Percentiles rank a stretch among this genome's conserved stretches.
Evolutionary conservation across 2,113 vertebrate genomes (phyloP).

Genomic region (Rhagologus leucostigma): DNA sequence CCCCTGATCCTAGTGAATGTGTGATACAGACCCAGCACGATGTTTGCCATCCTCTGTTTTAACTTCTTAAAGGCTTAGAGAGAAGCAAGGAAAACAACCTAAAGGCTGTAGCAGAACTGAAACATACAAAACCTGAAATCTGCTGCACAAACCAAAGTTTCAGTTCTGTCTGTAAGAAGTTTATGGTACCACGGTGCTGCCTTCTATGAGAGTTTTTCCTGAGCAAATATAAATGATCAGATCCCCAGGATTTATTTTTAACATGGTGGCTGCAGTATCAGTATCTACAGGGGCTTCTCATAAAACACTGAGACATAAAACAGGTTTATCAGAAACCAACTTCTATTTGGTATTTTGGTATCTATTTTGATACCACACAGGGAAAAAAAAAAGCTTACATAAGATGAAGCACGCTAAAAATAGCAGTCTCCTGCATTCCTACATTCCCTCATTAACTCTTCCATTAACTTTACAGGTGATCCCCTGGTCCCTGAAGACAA

Average conservation of each 20-base stretch:
- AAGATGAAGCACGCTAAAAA: constrained; percentile 54
- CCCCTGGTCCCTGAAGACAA: background rate
- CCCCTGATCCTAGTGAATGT: background rate
- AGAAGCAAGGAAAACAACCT: background rate
- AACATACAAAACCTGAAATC: background rate
- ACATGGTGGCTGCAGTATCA: background rate
- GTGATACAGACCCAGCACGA: background rate
- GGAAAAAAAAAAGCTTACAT: constrained; percentile 42
- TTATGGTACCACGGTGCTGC: background rate
- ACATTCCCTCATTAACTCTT: constrained; percentile 59
- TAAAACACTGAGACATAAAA: constrained; percentile 40
- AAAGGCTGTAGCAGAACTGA: background rate
- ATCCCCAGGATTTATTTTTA: background rate
- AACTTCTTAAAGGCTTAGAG: background rate
- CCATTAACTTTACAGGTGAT: constrained; percentile 44
- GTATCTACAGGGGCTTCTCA: constrained; percentile 9
- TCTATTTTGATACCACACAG: constrained; percentile 51
- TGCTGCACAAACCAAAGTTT: background rate
- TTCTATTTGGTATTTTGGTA: constrained; percentile 47
- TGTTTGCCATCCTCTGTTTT: background rate
- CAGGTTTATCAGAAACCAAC: constrained; percentile 55
- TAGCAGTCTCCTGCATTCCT: constrained; percentile 42
- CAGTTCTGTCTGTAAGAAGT: background rate
- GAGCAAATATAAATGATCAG: background rate
- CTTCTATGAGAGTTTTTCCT: background rate